These are phyloP conservation scores for Mythimna ferrago DNA, from an alignment of 2,888 invertebrate genomes.

Conservation along the genomic window DNA sequence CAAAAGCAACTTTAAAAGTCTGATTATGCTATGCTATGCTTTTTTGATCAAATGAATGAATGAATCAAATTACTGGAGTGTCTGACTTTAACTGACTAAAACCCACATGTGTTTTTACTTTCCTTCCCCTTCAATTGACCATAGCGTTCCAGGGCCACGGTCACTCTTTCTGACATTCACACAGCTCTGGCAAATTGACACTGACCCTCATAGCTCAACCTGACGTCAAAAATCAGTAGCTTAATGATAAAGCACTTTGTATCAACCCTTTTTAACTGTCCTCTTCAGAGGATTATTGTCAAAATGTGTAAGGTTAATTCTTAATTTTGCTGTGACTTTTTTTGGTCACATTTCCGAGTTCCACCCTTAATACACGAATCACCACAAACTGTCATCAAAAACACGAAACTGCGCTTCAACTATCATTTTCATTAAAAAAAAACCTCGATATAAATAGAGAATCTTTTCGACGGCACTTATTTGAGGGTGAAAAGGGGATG, in stretches of 20 bases:
- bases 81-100: no score
- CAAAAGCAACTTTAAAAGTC: no score
- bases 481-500: slow-evolving; percentile 82
- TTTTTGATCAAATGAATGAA: no score
- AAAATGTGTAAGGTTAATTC: slow-evolving; percentile 8
- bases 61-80: no score
- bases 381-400: slow-evolving; percentile 57
- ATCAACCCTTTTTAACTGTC: slow-evolving; percentile 20
- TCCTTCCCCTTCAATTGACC: no score
- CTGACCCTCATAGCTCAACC: not conserved
- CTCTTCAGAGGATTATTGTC: slow-evolving; percentile 26
- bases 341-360: not conserved
- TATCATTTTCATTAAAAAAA: slow-evolving; percentile 71
- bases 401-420: slow-evolving; percentile 69
- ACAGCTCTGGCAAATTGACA: not conserved
- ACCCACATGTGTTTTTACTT: no score
- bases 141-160: no score
- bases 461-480: slow-evolving; percentile 84
- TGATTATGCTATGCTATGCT: no score
- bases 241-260: slow-evolving; percentile 30
- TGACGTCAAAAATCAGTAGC: slow-evolving; percentile 10
- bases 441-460: slow-evolving; percentile 77
- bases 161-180: no score
- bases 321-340: not conserved
- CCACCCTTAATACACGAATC: not conserved